phyloP scores from a whole-genome alignment of 92 coral and sea anemone species.

The Parazoanthus darwini region DNA sequence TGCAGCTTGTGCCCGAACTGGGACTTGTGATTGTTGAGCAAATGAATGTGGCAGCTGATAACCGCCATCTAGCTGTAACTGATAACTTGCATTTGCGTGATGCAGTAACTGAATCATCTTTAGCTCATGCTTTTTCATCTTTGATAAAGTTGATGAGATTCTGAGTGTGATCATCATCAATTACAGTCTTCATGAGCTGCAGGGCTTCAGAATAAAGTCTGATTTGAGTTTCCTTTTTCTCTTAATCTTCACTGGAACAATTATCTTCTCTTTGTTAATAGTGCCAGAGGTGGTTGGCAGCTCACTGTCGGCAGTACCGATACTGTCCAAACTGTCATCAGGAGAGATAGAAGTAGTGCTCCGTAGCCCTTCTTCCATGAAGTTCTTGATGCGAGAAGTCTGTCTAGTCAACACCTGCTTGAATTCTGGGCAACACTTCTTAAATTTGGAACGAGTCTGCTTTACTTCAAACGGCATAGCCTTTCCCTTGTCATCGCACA shows the following conservation, averaged over 20 bases:
- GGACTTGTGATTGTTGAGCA: background rate
- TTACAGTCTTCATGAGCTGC: conserved; percentile 23
- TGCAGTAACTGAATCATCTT: conserved; percentile 31
- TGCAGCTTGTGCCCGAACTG: conserved; percentile 5
- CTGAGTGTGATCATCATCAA: conserved; percentile 37
- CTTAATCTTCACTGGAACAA: conserved; percentile 21
- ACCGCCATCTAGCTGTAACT: background rate
- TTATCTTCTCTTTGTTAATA: conserved; percentile 9
- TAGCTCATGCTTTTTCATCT: conserved; percentile 40
- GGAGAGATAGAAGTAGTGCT: background rate
- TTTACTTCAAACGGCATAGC: conserved; percentile 29
- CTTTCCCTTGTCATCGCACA: conserved; percentile 21
- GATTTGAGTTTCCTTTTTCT: background rate
- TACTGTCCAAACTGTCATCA: conserved; percentile 3
- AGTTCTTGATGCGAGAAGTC: conserved; percentile 44
- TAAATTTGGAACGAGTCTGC: conserved; percentile 48
- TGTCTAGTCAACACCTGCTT: conserved; percentile 41
- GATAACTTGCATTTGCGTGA: conserved; percentile 9
- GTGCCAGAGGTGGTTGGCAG: conserved; percentile 23
- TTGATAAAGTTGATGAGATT: conserved; percentile 29
- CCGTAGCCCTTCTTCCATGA: conserved; percentile 46
- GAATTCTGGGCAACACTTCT: conserved; percentile 32
- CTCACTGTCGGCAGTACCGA: background rate
- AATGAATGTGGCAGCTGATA: background rate
- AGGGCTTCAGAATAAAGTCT: conserved; percentile 36